Percentiles rank a stretch among this genome's conserved stretches.
phyloP scores from a whole-genome alignment of 1,140 invertebrate genomes.

The Anastrepha ludens region DNA sequence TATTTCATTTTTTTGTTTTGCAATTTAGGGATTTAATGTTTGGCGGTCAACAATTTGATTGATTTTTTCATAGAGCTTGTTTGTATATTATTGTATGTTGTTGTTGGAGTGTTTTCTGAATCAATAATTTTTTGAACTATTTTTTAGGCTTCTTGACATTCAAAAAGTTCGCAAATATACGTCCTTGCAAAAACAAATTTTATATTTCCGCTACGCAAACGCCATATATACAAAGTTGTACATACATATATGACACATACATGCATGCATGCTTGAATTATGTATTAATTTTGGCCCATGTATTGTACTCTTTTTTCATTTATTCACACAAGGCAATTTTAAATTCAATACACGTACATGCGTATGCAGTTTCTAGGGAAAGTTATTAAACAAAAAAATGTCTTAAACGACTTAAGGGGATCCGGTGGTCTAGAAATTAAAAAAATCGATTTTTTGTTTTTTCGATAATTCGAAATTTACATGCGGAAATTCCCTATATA shows the following conservation, averaged over 20 bases:
- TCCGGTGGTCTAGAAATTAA: too few species aligned
- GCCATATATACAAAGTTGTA: background rate
- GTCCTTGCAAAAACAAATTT: background rate
- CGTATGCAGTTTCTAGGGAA: too few species aligned
- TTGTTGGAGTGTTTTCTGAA: background rate
- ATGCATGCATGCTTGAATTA: background rate
- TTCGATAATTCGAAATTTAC: too few species aligned
- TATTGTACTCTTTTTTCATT: too few species aligned
- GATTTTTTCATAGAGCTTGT: background rate
- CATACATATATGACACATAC: background rate
- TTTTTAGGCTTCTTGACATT: conserved; percentile 3
- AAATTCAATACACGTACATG: too few species aligned
- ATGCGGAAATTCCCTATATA: too few species aligned
- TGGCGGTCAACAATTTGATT: background rate
- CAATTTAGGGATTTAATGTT: background rate
- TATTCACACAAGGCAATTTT: too few species aligned
- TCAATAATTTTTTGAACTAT: background rate
- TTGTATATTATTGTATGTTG: background rate
- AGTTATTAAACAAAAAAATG: too few species aligned
- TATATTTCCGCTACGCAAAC: background rate
- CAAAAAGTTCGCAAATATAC: background rate
- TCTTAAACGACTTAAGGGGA: too few species aligned
- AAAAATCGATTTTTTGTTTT: too few species aligned
- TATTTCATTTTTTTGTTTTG: background rate
- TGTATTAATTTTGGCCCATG: too few species aligned